Conservation (phyloP, 2,113 vertebrate species). For the Camarhynchus parvulus region DNA sequence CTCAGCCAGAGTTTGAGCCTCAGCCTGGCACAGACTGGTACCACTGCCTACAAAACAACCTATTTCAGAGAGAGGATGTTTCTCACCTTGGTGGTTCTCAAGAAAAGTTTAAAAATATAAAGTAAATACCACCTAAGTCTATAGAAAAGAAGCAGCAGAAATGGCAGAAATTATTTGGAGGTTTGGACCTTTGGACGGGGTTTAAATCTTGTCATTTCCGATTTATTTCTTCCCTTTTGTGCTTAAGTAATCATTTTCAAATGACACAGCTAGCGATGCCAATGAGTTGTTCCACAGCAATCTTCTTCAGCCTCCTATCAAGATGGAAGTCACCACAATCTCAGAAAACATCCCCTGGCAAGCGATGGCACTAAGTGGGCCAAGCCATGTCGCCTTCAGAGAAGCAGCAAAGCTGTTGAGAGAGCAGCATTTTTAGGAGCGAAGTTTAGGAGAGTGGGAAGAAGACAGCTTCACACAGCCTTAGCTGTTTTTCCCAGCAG, state of each 20-base stretch:
- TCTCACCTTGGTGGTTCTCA: not conserved
- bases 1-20: not conserved
- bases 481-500: constrained; percentile 13
- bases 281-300: not conserved
- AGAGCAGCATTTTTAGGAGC: not conserved
- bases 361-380: not conserved
- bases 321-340: not conserved
- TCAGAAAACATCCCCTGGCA: constrained; percentile 1
- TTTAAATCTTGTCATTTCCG: not conserved
- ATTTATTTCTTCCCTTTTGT: not conserved
- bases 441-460: constrained; percentile 41
- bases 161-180: not conserved
- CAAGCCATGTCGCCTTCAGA: constrained; percentile 2
- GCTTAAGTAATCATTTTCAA: not conserved
- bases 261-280: not conserved
- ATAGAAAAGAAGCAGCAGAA: not conserved
- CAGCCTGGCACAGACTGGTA: not conserved
- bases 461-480: constrained; percentile 26
- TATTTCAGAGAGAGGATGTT: not conserved
- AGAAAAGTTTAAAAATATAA: not conserved
- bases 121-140: not conserved
- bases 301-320: not conserved
- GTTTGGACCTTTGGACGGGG: not conserved
- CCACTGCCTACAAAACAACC: not conserved
- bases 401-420: not conserved